A percentile compares a stretch with the other conserved stretches of the same genome.
Evolutionary conservation across 2,888 invertebrate species (phyloP).

Genomic region (Smittia aterrima): DNA sequence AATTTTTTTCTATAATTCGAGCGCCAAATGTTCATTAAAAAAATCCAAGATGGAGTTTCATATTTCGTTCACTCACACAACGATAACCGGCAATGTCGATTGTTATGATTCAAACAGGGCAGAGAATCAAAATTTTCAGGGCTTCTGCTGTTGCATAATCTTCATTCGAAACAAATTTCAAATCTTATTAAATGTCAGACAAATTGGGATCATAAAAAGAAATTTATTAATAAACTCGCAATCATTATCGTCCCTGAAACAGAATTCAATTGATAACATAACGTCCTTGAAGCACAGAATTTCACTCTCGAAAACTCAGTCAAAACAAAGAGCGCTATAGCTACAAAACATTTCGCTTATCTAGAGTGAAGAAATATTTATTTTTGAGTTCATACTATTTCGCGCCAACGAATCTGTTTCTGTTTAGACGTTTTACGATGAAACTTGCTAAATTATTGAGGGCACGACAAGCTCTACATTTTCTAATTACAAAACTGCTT

Average conservation of each 20-base stretch:
- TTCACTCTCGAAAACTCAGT: not conserved
- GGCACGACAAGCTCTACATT: too few relatives aligned
- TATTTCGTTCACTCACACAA: constrained; percentile 10
- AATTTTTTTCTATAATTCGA: constrained; percentile 15
- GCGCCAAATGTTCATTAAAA: constrained; percentile 28
- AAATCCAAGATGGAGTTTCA: constrained; percentile 18
- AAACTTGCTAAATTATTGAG: too few relatives aligned
- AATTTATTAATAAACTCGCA: too few relatives aligned
- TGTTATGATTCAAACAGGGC: constrained; percentile 23
- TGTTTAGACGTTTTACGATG: too few relatives aligned
- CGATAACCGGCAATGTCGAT: constrained; percentile 33
- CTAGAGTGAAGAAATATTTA: not conserved
- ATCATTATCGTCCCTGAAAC: too few relatives aligned
- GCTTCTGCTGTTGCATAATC: not conserved
- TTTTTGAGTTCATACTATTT: not conserved
- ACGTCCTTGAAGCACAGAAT: not conserved
- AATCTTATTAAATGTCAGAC: too few relatives aligned
- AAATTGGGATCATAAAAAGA: too few relatives aligned
- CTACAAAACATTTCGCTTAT: not conserved
- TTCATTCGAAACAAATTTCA: not conserved
- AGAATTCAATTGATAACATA: too few relatives aligned
- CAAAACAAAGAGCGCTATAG: not conserved
- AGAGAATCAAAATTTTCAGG: not conserved
- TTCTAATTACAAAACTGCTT: too few relatives aligned
- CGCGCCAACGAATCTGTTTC: not conserved